Evolutionary conservation across 2,888 invertebrate genomes (phyloP).

Genomic region (Andrena hattorfiana): DNA sequence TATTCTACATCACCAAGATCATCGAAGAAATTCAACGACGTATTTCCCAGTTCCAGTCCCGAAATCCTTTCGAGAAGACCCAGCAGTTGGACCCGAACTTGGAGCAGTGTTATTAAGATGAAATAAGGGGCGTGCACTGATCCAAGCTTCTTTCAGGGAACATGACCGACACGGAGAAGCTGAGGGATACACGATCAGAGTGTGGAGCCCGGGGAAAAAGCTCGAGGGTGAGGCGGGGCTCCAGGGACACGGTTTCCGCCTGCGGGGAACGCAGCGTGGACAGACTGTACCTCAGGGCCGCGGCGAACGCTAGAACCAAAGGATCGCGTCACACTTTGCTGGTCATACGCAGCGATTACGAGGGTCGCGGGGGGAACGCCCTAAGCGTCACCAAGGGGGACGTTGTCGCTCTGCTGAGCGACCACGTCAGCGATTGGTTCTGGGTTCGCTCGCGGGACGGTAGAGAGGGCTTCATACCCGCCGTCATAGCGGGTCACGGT

Average conservation of each 20-base stretch:
- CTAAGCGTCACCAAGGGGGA: slow-evolving; percentile 90
- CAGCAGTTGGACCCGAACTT: neutral
- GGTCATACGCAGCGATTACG: slow-evolving; percentile 90
- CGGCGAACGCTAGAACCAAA: slow-evolving; percentile 85
- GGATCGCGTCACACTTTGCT: slow-evolving; percentile 89
- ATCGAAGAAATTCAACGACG: neutral
- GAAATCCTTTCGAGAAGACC: neutral
- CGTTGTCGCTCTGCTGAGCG: slow-evolving; percentile 89
- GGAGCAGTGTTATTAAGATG: too few species aligned
- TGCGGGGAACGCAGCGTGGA: slow-evolving; percentile 92
- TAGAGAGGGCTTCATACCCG: slow-evolving; percentile 91
- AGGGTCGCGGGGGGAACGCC: slow-evolving; percentile 87
- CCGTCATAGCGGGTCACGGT: slow-evolving; percentile 91
- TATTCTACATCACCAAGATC: neutral
- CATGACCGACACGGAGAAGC: slow-evolving; percentile 92
- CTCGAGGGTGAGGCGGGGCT: slow-evolving; percentile 73
- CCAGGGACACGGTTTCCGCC: slow-evolving; percentile 82
- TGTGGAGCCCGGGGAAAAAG: slow-evolving; percentile 85
- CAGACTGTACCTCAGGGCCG: slow-evolving; percentile 88
- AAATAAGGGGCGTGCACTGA: neutral
- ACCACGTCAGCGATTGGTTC: slow-evolving; percentile 90
- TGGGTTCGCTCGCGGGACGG: slow-evolving; percentile 91
- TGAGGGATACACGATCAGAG: slow-evolving; percentile 89
- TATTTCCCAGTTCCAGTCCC: neutral
- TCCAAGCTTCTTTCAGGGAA: slow-evolving; percentile 86